These are phyloP conservation scores for Perithous albicinctus DNA, from an alignment of 2,888 invertebrate species.

Conservation along the genomic window DNA sequence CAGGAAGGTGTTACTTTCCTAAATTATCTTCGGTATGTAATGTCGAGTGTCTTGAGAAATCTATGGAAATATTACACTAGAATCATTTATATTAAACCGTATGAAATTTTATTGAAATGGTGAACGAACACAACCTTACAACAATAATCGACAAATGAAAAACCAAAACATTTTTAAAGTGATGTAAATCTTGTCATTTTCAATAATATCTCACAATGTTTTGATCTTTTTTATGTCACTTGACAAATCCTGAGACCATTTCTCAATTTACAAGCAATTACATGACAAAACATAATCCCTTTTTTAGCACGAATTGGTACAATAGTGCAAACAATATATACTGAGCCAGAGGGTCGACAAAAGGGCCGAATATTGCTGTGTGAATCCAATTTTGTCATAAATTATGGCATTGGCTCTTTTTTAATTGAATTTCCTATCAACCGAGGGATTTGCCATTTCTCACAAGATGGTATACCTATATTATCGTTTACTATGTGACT, in stretches of 20 bases:
- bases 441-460: neutral
- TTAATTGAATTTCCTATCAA: neutral
- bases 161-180: no score
- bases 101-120: no score
- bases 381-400: neutral
- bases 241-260: neutral
- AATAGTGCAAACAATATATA: neutral
- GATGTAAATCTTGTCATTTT: no score
- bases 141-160: no score
- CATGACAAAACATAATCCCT: neutral
- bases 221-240: neutral
- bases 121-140: no score
- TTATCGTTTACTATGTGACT: slow-evolving; percentile 6
- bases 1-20: no score
- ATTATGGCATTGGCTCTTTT: neutral
- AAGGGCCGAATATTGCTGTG: neutral
- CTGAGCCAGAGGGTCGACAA: neutral
- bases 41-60: no score
- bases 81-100: no score
- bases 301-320: neutral
- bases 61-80: no score
- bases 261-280: neutral
- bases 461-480: slow-evolving; percentile 1
- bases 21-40: no score
- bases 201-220: neutral